Conservation (phyloP, 53 echinoderm and acorn worm genomes). For the Paracentrotus lividus region DNA sequence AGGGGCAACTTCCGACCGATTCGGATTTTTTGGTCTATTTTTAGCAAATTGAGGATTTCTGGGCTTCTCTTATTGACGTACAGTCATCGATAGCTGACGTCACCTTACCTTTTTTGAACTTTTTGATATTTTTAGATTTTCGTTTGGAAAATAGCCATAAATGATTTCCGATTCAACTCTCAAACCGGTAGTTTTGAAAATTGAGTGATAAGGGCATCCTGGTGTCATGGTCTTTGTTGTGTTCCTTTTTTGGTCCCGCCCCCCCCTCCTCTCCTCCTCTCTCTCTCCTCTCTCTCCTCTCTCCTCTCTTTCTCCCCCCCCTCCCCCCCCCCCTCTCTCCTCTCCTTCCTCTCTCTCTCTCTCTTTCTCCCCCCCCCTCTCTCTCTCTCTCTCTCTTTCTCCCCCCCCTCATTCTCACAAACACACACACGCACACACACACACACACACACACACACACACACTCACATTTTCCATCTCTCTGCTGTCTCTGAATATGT, state of each 20-base stretch:
- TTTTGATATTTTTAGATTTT: conserved; percentile 10
- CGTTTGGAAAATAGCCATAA: not conserved
- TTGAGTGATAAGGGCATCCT: not conserved
- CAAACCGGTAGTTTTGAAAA: conserved; percentile 27
- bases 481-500: no score
- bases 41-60: conserved; percentile 57
- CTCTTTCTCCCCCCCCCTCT: not conserved
- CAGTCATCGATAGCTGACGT: conserved; percentile 35
- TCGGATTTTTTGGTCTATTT: conserved; percentile 51
- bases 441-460: no score
- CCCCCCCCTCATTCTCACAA: not conserved
- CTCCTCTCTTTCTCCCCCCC: not conserved
- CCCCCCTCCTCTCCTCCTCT: not conserved
- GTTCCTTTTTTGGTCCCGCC: not conserved
- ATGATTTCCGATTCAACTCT: conserved; percentile 20
- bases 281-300: not conserved
- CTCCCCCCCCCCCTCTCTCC: not conserved
- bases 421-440: no score
- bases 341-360: not conserved
- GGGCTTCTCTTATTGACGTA: conserved; percentile 52
- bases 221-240: not conserved
- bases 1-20: conserved; percentile 17
- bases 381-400: not conserved
- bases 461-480: no score
- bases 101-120: not conserved